Percentiles rank a stretch among this genome's conserved stretches.
Conservation (phyloP, 2,113 vertebrate species). For the Clupea harengus region DNA sequence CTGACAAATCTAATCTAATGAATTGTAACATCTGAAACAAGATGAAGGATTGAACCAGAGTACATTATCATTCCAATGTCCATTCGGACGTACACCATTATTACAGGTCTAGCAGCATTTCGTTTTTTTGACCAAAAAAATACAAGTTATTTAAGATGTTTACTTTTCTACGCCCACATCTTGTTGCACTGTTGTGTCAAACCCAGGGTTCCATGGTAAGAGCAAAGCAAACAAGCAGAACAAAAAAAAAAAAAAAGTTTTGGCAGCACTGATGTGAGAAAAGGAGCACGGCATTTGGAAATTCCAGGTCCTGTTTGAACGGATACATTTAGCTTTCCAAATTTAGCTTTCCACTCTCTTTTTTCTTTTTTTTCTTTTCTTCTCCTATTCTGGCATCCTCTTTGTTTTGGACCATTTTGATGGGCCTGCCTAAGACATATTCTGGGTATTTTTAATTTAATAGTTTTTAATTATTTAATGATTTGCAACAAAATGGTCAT, state of each 20-base stretch:
- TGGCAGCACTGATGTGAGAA: neutral
- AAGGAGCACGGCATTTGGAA: neutral
- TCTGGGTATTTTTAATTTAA: conserved; percentile 16
- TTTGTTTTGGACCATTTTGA: neutral
- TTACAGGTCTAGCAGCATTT: neutral
- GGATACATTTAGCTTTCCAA: conserved; percentile 27
- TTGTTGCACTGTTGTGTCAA: neutral
- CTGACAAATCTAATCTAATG: neutral
- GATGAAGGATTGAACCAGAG: neutral
- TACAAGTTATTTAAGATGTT: neutral
- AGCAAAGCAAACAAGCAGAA: neutral
- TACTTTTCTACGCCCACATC: neutral
- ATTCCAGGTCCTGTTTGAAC: neutral
- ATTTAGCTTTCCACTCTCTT: conserved; percentile 26
- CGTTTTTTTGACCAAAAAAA: neutral
- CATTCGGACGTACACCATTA: neutral
- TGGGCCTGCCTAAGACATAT: conserved; percentile 18
- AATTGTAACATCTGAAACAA: neutral
- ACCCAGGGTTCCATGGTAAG: neutral
- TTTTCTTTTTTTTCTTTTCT: neutral
- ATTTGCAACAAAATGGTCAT: conserved; percentile 36
- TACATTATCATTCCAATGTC: neutral
- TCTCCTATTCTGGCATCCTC: neutral
- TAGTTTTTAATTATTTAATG: neutral
- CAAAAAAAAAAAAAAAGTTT: neutral